Conservation (phyloP, 2,888 invertebrate genomes). For the Prosopocoilus inquinatus region DNA sequence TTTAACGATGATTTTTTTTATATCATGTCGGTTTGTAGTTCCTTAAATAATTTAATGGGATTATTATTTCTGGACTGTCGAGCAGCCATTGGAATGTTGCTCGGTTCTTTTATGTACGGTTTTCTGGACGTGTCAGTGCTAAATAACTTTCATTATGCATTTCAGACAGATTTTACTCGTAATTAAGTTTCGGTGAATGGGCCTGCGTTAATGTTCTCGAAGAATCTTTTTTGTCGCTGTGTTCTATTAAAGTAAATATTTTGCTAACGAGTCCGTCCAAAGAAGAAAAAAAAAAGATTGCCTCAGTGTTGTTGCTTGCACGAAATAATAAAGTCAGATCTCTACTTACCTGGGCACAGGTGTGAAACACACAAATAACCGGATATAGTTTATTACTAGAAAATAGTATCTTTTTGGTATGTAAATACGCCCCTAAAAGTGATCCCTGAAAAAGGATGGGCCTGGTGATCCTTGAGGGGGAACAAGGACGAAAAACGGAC, state of each 20-base stretch:
- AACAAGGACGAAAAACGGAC: conserved; percentile 8
- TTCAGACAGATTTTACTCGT: no score
- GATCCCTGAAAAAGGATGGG: conserved; percentile 11
- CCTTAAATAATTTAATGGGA: no score
- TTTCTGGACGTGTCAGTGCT: no score
- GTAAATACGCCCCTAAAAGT: conserved; percentile 12
- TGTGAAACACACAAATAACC: conserved; percentile 30
- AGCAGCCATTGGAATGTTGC: no score
- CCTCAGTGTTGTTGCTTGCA: not conserved
- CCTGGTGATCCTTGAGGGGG: not conserved
- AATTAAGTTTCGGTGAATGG: no score
- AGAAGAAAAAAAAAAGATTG: conserved; percentile 11
- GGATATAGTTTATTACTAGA: conserved; percentile 32
- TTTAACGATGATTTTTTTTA: no score
- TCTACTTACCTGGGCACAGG: conserved; percentile 26
- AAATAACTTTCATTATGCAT: no score
- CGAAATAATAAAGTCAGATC: conserved; percentile 12
- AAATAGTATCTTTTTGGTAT: conserved; percentile 1
- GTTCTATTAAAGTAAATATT: conserved; percentile 7
- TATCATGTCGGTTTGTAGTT: no score
- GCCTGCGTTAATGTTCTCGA: no score
- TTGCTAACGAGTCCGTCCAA: conserved; percentile 7
- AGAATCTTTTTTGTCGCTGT: no score
- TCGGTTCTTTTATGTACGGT: no score
- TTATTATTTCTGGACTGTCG: no score